Conservation (phyloP, 2,113 vertebrate species). For the Dryoscopus gambensis region DNA sequence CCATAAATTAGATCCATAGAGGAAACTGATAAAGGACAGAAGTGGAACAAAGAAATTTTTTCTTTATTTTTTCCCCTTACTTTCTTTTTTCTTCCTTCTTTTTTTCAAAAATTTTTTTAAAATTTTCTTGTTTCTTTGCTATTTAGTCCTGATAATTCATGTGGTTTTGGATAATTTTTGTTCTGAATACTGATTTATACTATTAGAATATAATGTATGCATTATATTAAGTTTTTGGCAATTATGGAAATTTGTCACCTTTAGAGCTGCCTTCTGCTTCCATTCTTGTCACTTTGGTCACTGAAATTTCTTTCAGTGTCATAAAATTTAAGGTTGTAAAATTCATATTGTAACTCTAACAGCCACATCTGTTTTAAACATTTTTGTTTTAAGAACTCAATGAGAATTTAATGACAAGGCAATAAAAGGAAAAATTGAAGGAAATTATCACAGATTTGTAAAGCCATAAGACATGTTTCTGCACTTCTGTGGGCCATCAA, state of each 20-base stretch:
- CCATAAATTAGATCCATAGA: neutral
- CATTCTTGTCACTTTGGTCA: conserved; percentile 65
- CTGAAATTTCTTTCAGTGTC: conserved; percentile 73
- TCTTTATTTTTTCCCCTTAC: neutral
- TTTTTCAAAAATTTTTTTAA: neutral
- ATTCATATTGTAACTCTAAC: conserved; percentile 83
- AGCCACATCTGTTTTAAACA: conserved; percentile 85
- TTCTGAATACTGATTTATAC: neutral
- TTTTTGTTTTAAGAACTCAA: conserved; percentile 83
- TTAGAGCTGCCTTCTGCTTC: conserved; percentile 29
- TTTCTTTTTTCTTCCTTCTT: neutral
- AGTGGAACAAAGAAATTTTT: neutral
- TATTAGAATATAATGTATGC: neutral
- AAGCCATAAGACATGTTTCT: conserved; percentile 76
- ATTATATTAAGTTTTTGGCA: neutral
- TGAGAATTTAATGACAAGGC: conserved; percentile 77
- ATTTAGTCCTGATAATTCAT: neutral
- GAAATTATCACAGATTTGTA: conserved; percentile 86
- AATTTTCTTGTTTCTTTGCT: neutral
- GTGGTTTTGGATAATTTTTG: neutral
- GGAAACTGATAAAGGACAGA: neutral
- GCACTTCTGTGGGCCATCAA: conserved; percentile 72
- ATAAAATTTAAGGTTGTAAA: conserved; percentile 81
- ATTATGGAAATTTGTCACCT: conserved; percentile 18
- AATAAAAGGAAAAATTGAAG: conserved; percentile 82